A percentile compares a stretch with the other conserved stretches of the same genome.
Conservation (phyloP, 2,888 invertebrate species). For the Hydropsyche betteni region DNA sequence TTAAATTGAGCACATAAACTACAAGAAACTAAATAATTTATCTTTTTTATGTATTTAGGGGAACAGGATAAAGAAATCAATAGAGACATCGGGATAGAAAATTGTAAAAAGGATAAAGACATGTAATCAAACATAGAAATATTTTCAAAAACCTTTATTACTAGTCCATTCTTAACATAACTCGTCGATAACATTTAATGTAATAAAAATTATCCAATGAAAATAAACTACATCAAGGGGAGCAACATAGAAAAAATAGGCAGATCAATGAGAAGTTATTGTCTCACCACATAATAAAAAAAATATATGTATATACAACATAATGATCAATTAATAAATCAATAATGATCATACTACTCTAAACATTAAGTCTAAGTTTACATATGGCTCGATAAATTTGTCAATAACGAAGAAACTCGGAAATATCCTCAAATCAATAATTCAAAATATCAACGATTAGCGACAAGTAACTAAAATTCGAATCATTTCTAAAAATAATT, state of each 20-base stretch:
- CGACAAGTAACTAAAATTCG: no score
- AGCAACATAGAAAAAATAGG: slow-evolving; percentile 22
- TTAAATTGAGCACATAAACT: no score
- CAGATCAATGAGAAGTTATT: slow-evolving; percentile 28
- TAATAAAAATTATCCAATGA: slow-evolving; percentile 11
- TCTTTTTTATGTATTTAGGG: no score
- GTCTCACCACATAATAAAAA: slow-evolving; percentile 32
- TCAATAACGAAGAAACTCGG: no score
- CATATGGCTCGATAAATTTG: neutral
- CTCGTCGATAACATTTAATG: slow-evolving; percentile 4
- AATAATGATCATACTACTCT: neutral
- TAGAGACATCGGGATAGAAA: no score
- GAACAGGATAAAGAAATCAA: no score
- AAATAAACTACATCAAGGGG: slow-evolving; percentile 21
- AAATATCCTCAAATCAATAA: no score
- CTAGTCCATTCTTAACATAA: slow-evolving; percentile 24
- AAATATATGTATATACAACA: slow-evolving; percentile 12
- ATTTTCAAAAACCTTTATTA: slow-evolving; percentile 24
- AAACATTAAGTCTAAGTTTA: slow-evolving; percentile 2
- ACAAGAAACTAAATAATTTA: no score
- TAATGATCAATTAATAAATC: neutral
- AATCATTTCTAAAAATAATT: no score
- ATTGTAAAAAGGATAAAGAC: no score
- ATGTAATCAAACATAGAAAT: neutral
- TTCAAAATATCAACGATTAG: no score